Conservation (phyloP, 2,888 invertebrate species). For the Drosophila buzzatii region DNA sequence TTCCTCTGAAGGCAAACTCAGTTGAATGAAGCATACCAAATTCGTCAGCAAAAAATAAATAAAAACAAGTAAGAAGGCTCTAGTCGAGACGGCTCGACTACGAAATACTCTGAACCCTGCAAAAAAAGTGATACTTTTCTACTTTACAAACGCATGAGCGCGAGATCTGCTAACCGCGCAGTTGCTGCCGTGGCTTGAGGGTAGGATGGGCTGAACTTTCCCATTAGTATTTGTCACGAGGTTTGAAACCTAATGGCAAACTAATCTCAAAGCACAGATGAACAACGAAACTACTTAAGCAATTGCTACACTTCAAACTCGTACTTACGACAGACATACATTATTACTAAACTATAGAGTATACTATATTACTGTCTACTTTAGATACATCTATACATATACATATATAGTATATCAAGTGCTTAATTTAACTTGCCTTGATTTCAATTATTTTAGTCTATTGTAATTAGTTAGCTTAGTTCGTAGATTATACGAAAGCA, state of each 20-base stretch:
- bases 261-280: slow-evolving; percentile 24
- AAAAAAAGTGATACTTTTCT: too few relatives aligned
- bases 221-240: too few relatives aligned
- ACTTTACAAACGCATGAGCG: too few relatives aligned
- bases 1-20: slow-evolving; percentile 5
- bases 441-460: slow-evolving; percentile 23
- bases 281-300: slow-evolving; percentile 18
- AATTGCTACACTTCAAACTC: slow-evolving; percentile 18
- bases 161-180: too few relatives aligned
- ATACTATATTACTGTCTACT: slow-evolving; percentile 17
- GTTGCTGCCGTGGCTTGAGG: too few relatives aligned
- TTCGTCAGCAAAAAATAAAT: slow-evolving; percentile 1
- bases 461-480: slow-evolving; percentile 27
- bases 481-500: slow-evolving; percentile 14
- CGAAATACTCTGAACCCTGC: too few relatives aligned
- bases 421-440: slow-evolving; percentile 26
- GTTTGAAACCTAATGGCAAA: slow-evolving; percentile 51
- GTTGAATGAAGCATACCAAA: slow-evolving; percentile 32
- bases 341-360: slow-evolving; percentile 10
- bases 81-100: too few relatives aligned
- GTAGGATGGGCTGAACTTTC: too few relatives aligned
- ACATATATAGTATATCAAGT: not conserved
- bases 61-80: not conserved
- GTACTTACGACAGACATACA: slow-evolving; percentile 34
- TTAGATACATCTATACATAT: slow-evolving; percentile 14